Conservation (phyloP, 2,888 invertebrate species). For the Meta bourneti region DNA sequence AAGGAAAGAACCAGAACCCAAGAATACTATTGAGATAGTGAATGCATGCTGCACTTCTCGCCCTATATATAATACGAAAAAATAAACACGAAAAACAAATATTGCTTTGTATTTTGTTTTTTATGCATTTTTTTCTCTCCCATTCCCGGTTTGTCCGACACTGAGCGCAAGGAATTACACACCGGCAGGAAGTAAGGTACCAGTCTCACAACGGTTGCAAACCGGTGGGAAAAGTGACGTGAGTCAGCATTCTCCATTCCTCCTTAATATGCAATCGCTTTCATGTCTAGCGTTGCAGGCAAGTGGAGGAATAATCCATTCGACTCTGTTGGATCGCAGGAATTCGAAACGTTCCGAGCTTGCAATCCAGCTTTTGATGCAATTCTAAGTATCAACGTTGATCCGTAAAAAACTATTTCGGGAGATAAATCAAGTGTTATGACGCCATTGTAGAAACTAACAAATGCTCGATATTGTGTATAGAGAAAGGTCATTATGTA, state of each 20-base stretch:
- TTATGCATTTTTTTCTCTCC: slow-evolving; percentile 26
- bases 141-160: background rate
- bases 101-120: slow-evolving; percentile 13
- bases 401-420: background rate
- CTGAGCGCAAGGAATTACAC: background rate
- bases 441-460: background rate
- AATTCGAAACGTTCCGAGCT: background rate
- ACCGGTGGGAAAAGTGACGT: background rate
- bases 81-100: slow-evolving; percentile 53
- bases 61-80: slow-evolving; percentile 34
- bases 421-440: background rate
- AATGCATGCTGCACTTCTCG: background rate
- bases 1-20: slow-evolving; percentile 20
- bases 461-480: background rate
- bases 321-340: background rate
- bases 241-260: background rate
- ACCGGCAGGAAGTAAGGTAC: background rate
- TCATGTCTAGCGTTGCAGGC: background rate
- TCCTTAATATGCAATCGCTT: background rate
- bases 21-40: slow-evolving; percentile 38
- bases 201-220: background rate
- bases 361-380: background rate
- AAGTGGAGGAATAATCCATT: background rate
- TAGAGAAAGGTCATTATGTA: background rate
- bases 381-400: background rate